phyloP scores from a whole-genome alignment of 2,888 invertebrate genomes.

The Mycalesis mineus region DNA sequence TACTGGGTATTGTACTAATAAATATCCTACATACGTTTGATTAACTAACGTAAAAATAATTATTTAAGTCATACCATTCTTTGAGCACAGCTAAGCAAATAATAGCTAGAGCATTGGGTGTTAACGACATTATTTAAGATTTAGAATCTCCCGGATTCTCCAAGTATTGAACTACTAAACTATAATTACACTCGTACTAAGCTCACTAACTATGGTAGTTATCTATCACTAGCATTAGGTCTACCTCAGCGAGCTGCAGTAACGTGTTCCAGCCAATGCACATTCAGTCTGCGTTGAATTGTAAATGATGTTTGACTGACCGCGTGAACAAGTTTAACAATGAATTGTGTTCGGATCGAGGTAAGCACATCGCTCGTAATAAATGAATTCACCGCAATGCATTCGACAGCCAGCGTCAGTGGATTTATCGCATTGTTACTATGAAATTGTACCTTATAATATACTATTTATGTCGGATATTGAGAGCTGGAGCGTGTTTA shows the following conservation, averaged over 20 bases:
- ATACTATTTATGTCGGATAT: not conserved
- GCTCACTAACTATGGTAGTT: too few relatives aligned
- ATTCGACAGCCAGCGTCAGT: conserved; percentile 8
- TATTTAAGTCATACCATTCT: too few relatives aligned
- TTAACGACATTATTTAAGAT: too few relatives aligned
- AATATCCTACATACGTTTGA: too few relatives aligned
- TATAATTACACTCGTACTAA: too few relatives aligned
- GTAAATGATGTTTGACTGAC: conserved; percentile 24
- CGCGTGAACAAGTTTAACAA: conserved; percentile 19
- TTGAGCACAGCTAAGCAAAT: too few relatives aligned
- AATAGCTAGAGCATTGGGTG: too few relatives aligned
- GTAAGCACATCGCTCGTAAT: conserved; percentile 12
- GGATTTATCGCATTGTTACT: conserved; percentile 7
- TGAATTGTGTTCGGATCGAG: conserved; percentile 13
- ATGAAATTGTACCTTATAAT: not conserved
- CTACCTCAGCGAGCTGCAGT: not conserved
- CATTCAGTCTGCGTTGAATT: conserved; percentile 5
- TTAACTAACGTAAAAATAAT: too few relatives aligned
- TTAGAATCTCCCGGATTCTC: too few relatives aligned
- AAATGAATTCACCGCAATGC: conserved; percentile 3
- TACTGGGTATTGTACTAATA: too few relatives aligned
- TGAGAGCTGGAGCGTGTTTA: not conserved
- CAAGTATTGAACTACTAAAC: too few relatives aligned
- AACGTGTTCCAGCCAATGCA: not conserved
- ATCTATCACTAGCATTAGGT: not conserved